Percentiles rank a stretch among this genome's conserved stretches.
Evolutionary conservation across 2,113 vertebrate species (phyloP).

Genomic region (Delphinapterus leucas): DNA sequence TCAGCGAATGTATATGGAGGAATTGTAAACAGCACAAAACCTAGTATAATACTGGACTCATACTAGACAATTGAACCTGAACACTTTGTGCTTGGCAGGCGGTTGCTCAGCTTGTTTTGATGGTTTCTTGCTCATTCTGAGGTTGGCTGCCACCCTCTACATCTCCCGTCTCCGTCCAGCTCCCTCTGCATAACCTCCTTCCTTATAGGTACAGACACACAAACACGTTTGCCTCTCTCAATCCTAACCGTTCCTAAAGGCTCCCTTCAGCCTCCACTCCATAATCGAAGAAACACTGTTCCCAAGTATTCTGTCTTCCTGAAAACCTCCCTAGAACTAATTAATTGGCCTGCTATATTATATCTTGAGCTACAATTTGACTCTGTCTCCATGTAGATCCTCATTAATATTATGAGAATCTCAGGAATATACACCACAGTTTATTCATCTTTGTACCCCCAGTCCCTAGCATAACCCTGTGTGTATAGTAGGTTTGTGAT

Average conservation of each 20-base stretch:
- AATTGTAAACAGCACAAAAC: neutral
- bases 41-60: neutral
- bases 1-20: neutral
- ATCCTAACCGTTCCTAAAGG: neutral
- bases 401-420: neutral
- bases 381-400: neutral
- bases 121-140: neutral
- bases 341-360: neutral
- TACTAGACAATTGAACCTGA: neutral
- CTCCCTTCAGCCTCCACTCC: accelerated
- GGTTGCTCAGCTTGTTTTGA: neutral
- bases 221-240: neutral
- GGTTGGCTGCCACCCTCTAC: accelerated
- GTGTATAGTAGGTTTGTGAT: neutral
- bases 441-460: neutral
- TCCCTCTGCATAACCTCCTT: neutral
- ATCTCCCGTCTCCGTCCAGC: accelerated
- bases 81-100: neutral
- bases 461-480: neutral
- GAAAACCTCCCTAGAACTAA: neutral
- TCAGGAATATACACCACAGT: neutral
- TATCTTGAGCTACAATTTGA: neutral
- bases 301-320: neutral
- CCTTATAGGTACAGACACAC: accelerated
- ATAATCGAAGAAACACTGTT: neutral